phyloP scores from a whole-genome alignment of 2,113 vertebrate genomes.

The Corvus hawaiiensis region DNA sequence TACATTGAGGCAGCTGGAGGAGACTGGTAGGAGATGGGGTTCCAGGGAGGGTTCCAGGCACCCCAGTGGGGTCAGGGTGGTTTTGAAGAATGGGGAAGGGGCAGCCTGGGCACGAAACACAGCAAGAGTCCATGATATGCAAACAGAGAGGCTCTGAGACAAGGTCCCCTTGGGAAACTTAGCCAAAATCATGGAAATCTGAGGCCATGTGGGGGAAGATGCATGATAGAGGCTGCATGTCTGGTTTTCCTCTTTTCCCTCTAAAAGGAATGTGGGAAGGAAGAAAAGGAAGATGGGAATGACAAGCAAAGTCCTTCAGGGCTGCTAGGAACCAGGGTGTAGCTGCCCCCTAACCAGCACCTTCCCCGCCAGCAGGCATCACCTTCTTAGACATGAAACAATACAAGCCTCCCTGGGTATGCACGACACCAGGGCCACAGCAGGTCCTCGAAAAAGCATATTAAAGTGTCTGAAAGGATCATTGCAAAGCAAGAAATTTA shows the following conservation, averaged over 20 bases:
- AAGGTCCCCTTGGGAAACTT: neutral
- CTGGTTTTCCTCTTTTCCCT: neutral
- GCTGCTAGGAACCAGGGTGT: neutral
- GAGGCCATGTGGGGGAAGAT: neutral
- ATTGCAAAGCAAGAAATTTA: conserved; percentile 45
- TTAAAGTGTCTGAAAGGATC: conserved; percentile 23
- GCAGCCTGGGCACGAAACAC: neutral
- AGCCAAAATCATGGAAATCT: neutral
- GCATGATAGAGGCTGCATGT: neutral
- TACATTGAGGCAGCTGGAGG: neutral
- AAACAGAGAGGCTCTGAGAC: neutral
- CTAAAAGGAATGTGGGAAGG: neutral
- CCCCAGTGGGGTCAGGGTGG: neutral
- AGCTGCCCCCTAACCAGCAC: neutral
- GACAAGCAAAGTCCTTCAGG: neutral
- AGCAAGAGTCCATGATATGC: neutral
- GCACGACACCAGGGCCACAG: accelerated
- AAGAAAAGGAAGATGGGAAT: neutral
- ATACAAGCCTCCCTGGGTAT: neutral
- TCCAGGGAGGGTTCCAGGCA: neutral
- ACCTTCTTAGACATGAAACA: neutral
- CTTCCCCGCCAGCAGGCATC: neutral
- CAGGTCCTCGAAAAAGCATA: neutral
- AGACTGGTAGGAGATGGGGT: neutral
- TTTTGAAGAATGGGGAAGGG: neutral